Evolutionary conservation across 2,113 vertebrate genomes (phyloP), one percentile per base, ranked within the genome.

Genomic region (Pseudorectes ferrugineus): DNA sequence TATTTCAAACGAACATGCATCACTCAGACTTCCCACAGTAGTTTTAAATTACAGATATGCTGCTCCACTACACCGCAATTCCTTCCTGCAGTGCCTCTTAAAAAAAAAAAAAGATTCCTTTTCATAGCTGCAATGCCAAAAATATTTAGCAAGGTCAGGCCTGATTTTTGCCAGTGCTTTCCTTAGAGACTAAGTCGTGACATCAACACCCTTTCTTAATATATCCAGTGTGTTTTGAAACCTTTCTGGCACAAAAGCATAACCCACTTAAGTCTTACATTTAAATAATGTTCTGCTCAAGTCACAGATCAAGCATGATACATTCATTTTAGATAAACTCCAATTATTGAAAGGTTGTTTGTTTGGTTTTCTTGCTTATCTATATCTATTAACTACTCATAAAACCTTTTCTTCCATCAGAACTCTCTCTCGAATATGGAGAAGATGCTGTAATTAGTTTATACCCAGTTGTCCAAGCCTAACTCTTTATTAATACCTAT

Each of bases 71-170:
- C 28, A 83, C 66, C 2, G 88, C 93, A 82, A 36, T 89, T 86
- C 95, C 84, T 84, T 97, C 84, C 94, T 95, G 86, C 86, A 95
- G 92, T 66, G 94, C 89, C 77, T 91, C 93, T 93, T 88, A 94
- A 51, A 95, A 94, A 65, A 59, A 94, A 73, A 72, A 73, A 51
- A 59, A 70, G 55, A 90, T 18, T 62, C 88, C 92, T 92, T 97
- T 96, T 96, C 93, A 94, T 92, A 97, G 77, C 79, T 20, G 71
- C 84, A 95, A 46, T 93, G 89, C 80, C 86, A 94, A 86, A 75
- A 96, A 89, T 72, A 93, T 92, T 95, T 93, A 96, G 96, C 92
- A 97, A 96, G 93, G 93, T 96, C 71, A 96, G 80, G 75, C 54
- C 92, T 92, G 59, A 95, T 87, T 97, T 97, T 97, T 87, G 95